A percentile compares a stretch with the other conserved stretches of the same genome.
These are phyloP conservation scores for Pipistrellus nathusii DNA, from an alignment of 2,797 vertebrate genomes.

Conservation along the genomic window DNA sequence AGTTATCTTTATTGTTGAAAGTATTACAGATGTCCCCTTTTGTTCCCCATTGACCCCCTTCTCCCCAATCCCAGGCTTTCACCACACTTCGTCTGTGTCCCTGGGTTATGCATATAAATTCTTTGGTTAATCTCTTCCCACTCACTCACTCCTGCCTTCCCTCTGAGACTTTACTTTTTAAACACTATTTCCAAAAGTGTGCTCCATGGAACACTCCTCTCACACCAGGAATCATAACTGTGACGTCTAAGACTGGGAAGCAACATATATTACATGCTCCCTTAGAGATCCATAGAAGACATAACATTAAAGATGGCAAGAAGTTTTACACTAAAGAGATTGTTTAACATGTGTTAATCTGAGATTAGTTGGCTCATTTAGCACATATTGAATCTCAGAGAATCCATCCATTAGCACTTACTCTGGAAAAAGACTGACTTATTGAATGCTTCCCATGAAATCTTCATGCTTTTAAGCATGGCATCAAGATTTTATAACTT, in stretches of 20 bases:
- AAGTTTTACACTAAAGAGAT: neutral
- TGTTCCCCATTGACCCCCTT: too few species aligned
- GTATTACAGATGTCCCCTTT: too few species aligned
- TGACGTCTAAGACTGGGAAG: neutral
- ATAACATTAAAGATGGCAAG: neutral
- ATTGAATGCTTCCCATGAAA: neutral
- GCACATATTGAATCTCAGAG: neutral
- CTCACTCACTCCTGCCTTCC: too few species aligned
- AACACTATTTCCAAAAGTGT: neutral
- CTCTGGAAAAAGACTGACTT: neutral
- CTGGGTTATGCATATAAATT: too few species aligned
- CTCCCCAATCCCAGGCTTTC: too few species aligned
- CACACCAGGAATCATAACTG: neutral
- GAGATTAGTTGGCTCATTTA: neutral
- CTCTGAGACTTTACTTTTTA: conserved; percentile 1
- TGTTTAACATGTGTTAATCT: neutral
- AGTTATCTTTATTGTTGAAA: too few species aligned
- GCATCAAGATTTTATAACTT: neutral
- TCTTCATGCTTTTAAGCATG: neutral
- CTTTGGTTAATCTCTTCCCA: too few species aligned
- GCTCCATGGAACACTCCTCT: neutral
- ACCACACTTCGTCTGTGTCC: too few species aligned
- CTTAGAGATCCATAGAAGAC: neutral
- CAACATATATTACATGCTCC: neutral
- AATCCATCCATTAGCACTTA: neutral